Evolutionary conservation across 1,140 invertebrate species (phyloP).

Genomic region (Zaprionus gabonicus): DNA sequence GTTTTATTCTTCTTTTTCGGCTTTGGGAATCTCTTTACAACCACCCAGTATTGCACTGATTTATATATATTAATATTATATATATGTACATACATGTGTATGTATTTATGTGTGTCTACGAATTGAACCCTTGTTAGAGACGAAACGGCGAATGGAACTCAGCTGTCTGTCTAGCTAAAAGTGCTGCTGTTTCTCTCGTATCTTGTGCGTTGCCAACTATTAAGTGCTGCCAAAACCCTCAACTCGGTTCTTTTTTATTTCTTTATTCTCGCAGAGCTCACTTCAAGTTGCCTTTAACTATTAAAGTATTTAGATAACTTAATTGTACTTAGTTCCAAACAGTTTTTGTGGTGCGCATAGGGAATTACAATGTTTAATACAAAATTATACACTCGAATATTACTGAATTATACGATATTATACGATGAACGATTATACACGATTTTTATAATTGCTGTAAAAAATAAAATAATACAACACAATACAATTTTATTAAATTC

Average conservation of each 20-base stretch:
- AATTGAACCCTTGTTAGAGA: constrained; percentile 2
- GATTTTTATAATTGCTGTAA: too few relatives aligned
- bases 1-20: neutral
- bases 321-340: neutral
- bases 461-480: too few relatives aligned
- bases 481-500: too few relatives aligned
- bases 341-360: neutral
- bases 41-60: too few relatives aligned
- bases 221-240: constrained; percentile 3
- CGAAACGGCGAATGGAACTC: constrained; percentile 3
- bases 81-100: neutral
- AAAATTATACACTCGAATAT: too few relatives aligned
- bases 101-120: constrained; percentile 8
- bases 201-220: constrained; percentile 3
- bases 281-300: neutral
- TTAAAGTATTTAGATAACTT: neutral
- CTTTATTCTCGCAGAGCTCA: neutral
- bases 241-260: neutral
- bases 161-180: constrained; percentile 3
- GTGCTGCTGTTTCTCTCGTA: neutral
- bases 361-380: neutral
- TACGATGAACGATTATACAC: too few relatives aligned
- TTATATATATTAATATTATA: neutral
- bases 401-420: too few relatives aligned
- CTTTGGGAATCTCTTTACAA: too few relatives aligned